Base-by-base conservation (phyloP, 2,797 vertebrate species). In the Gymnoscopelus microlampas region DNA sequence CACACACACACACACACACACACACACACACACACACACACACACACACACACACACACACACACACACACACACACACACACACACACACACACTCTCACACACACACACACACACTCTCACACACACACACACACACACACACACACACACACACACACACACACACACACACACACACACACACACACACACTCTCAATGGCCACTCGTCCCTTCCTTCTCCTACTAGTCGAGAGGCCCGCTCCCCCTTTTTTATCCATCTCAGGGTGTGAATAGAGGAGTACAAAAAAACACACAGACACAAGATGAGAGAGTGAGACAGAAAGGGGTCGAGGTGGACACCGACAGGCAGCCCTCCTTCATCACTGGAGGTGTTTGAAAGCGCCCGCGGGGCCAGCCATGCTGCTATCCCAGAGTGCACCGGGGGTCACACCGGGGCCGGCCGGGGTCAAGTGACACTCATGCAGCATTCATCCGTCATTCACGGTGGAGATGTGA, bases 391-490 rank as follows among this genome's bases (percentile, higher is more conserved):
- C 66, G 82, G 71, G 68, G 76, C 70, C 82, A 73, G 76, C 76
- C 74, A 3, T 68, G 55, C 66, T 47, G 73, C 74, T 69, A 64
- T 69, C 68, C 84, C 72, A 76, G 87, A 66, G 81, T 83, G 80
- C 76, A 60, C 70, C 35, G n/a, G 76, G 85, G 90, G 91, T 93
- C 90, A 83, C 3, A 11, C 48, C 4, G 26, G 82, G 89, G 91
- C 77, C 84, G 86, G 55, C 59, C 19, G 60, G 76, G 91, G 91
- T 94, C 92, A 91, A 94, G 92, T 92, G 90, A 91, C 91, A 90
- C 92, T 93, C 86, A 71, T 72, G 63, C 74, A 69, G 69, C 78
- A 85, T 91, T 93, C 89, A 89, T 85, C 71, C 70, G 75, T 89
- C 79, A 76, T 78, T 80, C 80, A 66, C 39, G 44, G 60, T n/a